Conservation (phyloP, 2,113 vertebrate genomes). For the Leptodactylus fuscus region DNA sequence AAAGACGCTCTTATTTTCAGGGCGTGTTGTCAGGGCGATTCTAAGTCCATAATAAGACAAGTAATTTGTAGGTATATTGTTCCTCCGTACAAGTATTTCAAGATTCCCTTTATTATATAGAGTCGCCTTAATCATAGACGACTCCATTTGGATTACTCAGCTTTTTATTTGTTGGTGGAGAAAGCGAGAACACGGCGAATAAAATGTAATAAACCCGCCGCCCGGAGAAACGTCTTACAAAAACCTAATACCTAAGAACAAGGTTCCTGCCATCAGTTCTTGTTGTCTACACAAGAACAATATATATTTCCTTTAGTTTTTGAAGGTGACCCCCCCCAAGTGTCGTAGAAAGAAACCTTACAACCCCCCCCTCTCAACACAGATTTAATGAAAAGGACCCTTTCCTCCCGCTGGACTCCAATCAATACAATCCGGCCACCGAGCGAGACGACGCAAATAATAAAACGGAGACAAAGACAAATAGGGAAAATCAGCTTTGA, state of each 20-base stretch:
- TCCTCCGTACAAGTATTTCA: conserved; percentile 25
- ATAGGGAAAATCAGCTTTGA: conserved; percentile 34
- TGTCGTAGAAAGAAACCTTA: conserved; percentile 1
- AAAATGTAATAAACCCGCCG: neutral
- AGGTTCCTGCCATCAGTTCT: neutral
- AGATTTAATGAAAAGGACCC: conserved; percentile 36
- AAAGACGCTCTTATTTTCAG: neutral
- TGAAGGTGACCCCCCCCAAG: conserved; percentile 19
- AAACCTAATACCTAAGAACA: neutral
- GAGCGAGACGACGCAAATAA: conserved; percentile 18
- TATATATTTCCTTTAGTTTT: neutral
- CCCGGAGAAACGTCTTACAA: neutral
- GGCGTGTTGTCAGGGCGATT: neutral
- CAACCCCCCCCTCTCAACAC: neutral
- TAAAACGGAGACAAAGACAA: conserved; percentile 1
- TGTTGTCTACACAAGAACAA: neutral
- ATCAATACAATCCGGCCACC: conserved; percentile 38
- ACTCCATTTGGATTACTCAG: neutral
- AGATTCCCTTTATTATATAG: neutral
- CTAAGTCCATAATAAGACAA: neutral
- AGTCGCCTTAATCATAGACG: neutral
- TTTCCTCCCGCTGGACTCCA: conserved; percentile 7
- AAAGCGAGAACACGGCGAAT: neutral
- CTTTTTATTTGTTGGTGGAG: neutral
- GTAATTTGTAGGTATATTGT: neutral